Evolutionary conservation across 1,140 invertebrate species (phyloP).

Genomic region (Streblospio benedicti): DNA sequence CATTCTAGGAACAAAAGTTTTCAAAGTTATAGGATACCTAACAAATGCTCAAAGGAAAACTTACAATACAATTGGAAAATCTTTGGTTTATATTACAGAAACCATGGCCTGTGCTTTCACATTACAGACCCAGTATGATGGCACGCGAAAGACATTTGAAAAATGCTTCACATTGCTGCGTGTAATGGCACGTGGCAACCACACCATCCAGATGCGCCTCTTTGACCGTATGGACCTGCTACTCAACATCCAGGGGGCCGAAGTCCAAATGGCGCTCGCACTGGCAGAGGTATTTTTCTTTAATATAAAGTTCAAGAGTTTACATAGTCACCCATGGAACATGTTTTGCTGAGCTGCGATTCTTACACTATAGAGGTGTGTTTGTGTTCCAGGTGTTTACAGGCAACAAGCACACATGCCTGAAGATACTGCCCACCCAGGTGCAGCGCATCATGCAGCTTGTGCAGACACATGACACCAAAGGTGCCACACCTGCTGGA

Average conservation of each 20-base stretch:
- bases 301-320: not conserved
- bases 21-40: too few relatives aligned
- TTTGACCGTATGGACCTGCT: constrained; percentile 40
- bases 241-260: constrained; percentile 33
- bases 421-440: constrained; percentile 36
- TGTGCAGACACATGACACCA: constrained; percentile 27
- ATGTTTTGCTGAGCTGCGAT: too few relatives aligned
- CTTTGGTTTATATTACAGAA: too few relatives aligned
- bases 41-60: too few relatives aligned
- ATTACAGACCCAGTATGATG: constrained; percentile 39
- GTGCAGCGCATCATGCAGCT: constrained; percentile 38
- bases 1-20: too few relatives aligned
- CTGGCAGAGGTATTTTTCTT: constrained; percentile 34
- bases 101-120: too few relatives aligned
- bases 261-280: constrained; percentile 32
- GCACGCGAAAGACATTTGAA: constrained; percentile 29
- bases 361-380: too few relatives aligned
- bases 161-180: constrained; percentile 34
- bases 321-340: too few relatives aligned
- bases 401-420: constrained; percentile 38
- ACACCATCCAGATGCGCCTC: constrained; percentile 33
- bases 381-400: constrained; percentile 33
- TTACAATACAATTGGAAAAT: too few relatives aligned
- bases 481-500: constrained; percentile 39
- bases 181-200: constrained; percentile 31